Base-by-base conservation (phyloP, 2,113 vertebrate species). In the Perca schrenkii region DNA sequence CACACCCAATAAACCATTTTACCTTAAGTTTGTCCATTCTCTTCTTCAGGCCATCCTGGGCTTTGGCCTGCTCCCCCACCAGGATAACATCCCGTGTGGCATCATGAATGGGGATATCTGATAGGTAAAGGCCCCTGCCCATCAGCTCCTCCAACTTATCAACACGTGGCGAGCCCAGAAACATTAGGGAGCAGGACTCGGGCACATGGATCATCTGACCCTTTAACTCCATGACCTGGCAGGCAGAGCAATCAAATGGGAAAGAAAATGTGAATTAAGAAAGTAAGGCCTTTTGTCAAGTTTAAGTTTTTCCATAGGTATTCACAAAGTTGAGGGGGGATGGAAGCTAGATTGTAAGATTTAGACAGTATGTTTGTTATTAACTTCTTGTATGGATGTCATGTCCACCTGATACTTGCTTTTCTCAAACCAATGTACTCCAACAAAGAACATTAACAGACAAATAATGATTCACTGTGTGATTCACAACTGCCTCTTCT, bases 171-270 rank as follows among this genome's bases (percentile, higher is more conserved):
- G 98, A 99, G 16, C 98, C 98, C 95, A 99, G 93, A 88, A 99
- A 99, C 84, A 99, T 95, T 90, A 99, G 91, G 0, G 97, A 97
- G 91, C 95, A 96, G 10, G 98, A 99, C 90, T 99, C 98, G 0
- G 97, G 96, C 52, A 99, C 96, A 0, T 99, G 96, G 88, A 99
- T 97, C 98, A 99, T 99, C 94, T 99, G 98, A 82, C 98, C 98
- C 91, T 99, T 99, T 77, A 99, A 88, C 90, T 99, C 98, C 98
- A 99, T 99, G 67, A 99, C 98, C 98, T 99, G 93, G 2, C 61
- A 93, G 14, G 62, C 25, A 81, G 36, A 77, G 25, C 34, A 61
- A 86, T 19, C 34, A 93, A 84, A 56, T 50, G 82, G 90, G 75
- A 87, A 0, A 76, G 7, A 84, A 74, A 54, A 86, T n/a, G 81